A percentile compares a stretch with the other conserved stretches of the same genome.
Conservation (phyloP, 2,888 invertebrate genomes). For the Marasmarcha lunaedactyla region DNA sequence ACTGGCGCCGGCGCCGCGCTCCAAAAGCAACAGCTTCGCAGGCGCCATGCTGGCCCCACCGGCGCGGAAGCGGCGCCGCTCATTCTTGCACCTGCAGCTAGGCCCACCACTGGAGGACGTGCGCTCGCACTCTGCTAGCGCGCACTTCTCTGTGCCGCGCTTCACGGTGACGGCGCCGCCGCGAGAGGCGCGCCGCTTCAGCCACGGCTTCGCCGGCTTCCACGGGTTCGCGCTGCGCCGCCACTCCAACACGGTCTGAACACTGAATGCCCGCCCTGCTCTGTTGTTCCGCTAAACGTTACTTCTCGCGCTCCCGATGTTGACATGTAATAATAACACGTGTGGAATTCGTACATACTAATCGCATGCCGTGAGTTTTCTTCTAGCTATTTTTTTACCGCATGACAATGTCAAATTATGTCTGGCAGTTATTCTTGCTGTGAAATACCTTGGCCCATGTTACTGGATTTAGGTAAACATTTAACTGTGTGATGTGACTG, state of each 20-base stretch:
- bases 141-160: slow-evolving; percentile 65
- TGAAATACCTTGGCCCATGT: no score
- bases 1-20: slow-evolving; percentile 35
- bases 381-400: no score
- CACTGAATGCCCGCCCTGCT: slow-evolving; percentile 19
- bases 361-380: neutral
- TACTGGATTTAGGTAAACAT: no score
- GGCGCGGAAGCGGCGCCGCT: slow-evolving; percentile 49
- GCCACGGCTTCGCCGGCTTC: slow-evolving; percentile 58
- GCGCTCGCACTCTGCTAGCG: slow-evolving; percentile 50
- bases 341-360: slow-evolving; percentile 3
- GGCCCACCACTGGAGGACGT: slow-evolving; percentile 23
- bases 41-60: slow-evolving; percentile 43
- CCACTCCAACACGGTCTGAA: slow-evolving; percentile 77
- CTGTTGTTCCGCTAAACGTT: slow-evolving; percentile 30
- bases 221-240: slow-evolving; percentile 78
- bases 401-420: no score
- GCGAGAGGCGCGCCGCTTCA: slow-evolving; percentile 58
- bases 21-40: slow-evolving; percentile 58
- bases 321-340: slow-evolving; percentile 2
- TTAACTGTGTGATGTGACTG: no score
- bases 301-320: neutral
- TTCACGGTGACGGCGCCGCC: slow-evolving; percentile 67
- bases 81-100: slow-evolving; percentile 73
- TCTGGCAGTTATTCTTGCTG: no score